phyloP scores from a whole-genome alignment of 92 coral and sea anemone species.

The Ricordea florida region DNA sequence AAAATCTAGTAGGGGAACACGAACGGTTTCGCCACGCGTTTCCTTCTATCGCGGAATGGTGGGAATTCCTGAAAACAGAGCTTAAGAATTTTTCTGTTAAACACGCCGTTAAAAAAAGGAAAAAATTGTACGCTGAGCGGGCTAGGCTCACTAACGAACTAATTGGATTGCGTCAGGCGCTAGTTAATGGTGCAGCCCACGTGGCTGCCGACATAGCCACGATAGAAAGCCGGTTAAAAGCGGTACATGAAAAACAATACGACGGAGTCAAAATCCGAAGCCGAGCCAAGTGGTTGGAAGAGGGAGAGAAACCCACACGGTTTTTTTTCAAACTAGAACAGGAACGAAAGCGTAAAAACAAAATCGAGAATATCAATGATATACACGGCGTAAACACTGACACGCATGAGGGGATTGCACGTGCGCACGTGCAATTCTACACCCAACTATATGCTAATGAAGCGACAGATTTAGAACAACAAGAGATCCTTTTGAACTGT shows the following conservation, averaged over 20 bases:
- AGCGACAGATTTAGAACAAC: background rate
- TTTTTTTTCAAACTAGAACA: constrained; percentile 6
- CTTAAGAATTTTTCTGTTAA: background rate
- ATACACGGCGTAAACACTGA: background rate
- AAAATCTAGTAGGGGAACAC: background rate
- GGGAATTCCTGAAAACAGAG: constrained; percentile 1
- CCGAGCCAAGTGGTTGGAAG: constrained; percentile 17
- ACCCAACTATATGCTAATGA: background rate
- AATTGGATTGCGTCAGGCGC: background rate
- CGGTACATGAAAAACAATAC: background rate
- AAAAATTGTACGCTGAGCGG: background rate
- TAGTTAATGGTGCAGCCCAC: background rate
- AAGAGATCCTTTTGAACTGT: no score
- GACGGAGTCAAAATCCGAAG: background rate
- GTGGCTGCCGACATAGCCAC: background rate
- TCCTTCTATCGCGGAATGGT: background rate
- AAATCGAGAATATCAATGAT: background rate
- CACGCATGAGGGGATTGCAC: background rate
- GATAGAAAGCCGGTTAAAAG: background rate
- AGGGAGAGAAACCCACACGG: constrained; percentile 6
- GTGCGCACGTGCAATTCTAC: background rate
- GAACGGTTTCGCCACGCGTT: background rate
- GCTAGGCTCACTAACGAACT: background rate
- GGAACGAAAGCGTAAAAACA: background rate
- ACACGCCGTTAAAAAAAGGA: background rate